A percentile compares a stretch with the other conserved stretches of the same genome.
These are phyloP conservation scores for Cantharis lateralis DNA, from an alignment of 2,888 invertebrate species.

Conservation along the genomic window DNA sequence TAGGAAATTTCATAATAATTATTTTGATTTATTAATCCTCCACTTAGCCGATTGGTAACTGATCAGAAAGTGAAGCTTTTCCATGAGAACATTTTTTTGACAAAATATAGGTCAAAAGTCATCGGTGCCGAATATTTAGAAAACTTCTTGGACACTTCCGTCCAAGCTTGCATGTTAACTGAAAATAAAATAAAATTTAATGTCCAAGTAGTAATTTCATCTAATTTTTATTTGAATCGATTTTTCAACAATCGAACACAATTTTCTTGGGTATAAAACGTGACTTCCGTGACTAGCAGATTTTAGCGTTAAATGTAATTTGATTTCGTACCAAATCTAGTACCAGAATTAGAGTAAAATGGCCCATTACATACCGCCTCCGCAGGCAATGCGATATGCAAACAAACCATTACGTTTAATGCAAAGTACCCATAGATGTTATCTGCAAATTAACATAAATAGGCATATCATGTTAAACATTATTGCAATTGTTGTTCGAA, in stretches of 20 bases:
- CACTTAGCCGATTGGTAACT: neutral
- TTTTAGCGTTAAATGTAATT: conserved; percentile 6
- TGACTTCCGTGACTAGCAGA: conserved; percentile 24
- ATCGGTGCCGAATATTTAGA: neutral
- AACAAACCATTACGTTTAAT: conserved; percentile 23
- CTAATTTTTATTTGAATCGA: neutral
- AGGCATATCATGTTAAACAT: conserved; percentile 32
- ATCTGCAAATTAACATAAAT: conserved; percentile 31
- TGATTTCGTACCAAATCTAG: conserved; percentile 21
- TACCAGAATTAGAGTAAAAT: conserved; percentile 28
- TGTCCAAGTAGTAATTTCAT: neutral
- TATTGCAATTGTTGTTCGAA: conserved; percentile 29
- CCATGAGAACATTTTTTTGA: neutral
- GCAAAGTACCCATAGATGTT: conserved; percentile 17
- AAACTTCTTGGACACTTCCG: neutral
- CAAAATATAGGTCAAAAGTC: neutral
- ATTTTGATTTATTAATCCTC: neutral
- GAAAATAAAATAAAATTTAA: neutral
- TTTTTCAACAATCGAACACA: neutral
- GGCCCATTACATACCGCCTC: conserved; percentile 24
- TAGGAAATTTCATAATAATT: neutral
- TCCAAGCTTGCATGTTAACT: neutral
- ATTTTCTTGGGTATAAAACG: conserved; percentile 18
- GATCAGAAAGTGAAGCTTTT: neutral
- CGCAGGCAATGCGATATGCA: conserved; percentile 17